Evolutionary conservation across 1,140 invertebrate species (phyloP), one percentile per base, ranked within the genome.

Genomic region (Drosophila nikananu): DNA sequence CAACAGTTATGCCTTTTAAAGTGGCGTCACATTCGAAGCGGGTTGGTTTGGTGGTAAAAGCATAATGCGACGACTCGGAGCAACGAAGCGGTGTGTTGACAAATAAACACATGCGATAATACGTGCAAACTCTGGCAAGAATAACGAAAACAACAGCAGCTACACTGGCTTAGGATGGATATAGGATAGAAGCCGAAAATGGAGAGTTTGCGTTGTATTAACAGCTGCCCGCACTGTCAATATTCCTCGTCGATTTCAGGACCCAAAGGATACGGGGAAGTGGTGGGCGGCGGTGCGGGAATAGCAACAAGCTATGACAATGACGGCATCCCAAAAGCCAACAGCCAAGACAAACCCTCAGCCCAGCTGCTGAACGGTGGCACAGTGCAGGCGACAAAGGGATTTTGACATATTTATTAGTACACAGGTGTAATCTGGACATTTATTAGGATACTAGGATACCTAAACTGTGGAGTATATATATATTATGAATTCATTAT

Each of bases 51-150:
- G 21, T 17, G 19, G 35, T 7, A 23, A 17, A 55, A 39, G 52
- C 54, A 57, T 57, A 57, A 57, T 57, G 37, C 54, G 54, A 9
- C 15, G 15, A 21, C 21, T 39, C n/a, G 54, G 21, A 39, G 32
- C 13, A 39, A 25, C 32, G 54, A 57, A n/a, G 54, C 54, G 39
- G 55, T 52, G 57, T 89, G 77, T 78, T 80, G 84, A 77, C 84
- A 87, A 89, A 87, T 89, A 87, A 89, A 87, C 81, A 84, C 58
- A 62, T 51, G 61, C 66, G 72, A 87, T 87, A 87, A 87, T 78
- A 90, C 83, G 83, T 83, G 83, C 78, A 77, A 86, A 77, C 80
- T 86, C 81, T 83, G 51, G 67, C 61, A 52, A 54, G 60, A 75
- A 71, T 64, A 72, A 68, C 37, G 55, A 62, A 65, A 71, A 63